These are phyloP conservation scores for Gallinago paraguaiae DNA, from an alignment of 2,113 vertebrate species.

Conservation along the genomic window DNA sequence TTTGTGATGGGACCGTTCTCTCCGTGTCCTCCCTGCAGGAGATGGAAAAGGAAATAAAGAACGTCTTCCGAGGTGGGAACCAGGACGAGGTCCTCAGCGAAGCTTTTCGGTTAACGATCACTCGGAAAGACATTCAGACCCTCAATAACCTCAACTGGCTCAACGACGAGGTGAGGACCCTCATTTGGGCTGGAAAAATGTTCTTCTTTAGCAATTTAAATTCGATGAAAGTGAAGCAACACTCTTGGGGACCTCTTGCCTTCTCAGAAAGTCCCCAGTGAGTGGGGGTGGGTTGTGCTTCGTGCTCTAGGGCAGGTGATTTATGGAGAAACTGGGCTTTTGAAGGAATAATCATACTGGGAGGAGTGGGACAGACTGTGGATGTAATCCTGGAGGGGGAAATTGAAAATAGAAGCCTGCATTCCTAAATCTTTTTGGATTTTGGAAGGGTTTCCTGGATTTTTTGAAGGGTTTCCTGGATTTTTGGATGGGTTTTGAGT, in stretches of 20 bases:
- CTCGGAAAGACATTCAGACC: constrained; percentile 95
- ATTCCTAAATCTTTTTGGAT: not conserved
- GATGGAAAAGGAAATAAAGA: constrained; percentile 89
- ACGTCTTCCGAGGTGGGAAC: constrained; percentile 81
- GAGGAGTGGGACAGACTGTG: accelerated
- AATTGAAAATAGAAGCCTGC: too few species aligned
- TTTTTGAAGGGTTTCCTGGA: too few species aligned
- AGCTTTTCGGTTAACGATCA: constrained; percentile 92
- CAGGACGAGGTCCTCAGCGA: constrained; percentile 94
- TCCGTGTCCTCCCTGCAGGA: constrained; percentile 72
- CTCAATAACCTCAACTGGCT: constrained; percentile 95
- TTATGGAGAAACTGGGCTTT: not conserved
- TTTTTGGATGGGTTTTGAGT: not conserved
- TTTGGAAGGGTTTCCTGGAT: not conserved
- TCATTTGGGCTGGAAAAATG: accelerated
- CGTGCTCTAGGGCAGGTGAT: accelerated
- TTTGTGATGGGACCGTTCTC: not conserved
- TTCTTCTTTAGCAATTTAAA: not conserved
- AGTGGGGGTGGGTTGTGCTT: not conserved
- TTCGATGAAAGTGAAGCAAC: not conserved
- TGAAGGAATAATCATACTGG: not conserved
- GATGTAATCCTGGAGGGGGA: accelerated
- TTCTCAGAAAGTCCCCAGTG: too few species aligned
- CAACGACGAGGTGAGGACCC: constrained; percentile 88
- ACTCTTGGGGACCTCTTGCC: too few species aligned